Percentiles rank a stretch among this genome's conserved stretches.
phyloP scores from a whole-genome alignment of 2,888 invertebrate species.

The Oxyteleia sp. region DNA sequence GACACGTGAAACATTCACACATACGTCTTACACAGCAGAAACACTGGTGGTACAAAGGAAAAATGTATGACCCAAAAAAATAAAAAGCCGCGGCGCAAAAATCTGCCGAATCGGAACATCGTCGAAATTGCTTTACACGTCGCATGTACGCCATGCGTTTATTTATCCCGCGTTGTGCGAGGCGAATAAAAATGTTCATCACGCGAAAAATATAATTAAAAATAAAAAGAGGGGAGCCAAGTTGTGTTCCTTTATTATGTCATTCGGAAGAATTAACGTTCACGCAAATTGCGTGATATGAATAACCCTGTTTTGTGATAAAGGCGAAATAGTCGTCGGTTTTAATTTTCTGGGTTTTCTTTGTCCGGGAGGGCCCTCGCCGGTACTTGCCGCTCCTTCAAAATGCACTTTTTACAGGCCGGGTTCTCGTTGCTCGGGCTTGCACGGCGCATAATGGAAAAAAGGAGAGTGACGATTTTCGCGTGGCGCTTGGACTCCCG shows the following conservation, averaged over 20 bases:
- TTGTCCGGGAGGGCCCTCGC: constrained; percentile 37
- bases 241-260: constrained; percentile 25
- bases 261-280: constrained; percentile 41
- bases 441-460: constrained; percentile 30
- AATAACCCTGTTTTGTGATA: constrained; percentile 44
- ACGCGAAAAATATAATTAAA: constrained; percentile 14
- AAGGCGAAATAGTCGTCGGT: constrained; percentile 45
- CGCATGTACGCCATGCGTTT: not conserved
- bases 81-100: not conserved
- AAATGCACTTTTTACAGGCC: constrained; percentile 41
- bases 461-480: constrained; percentile 42
- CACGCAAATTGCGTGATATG: constrained; percentile 38
- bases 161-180: not conserved
- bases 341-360: constrained; percentile 51
- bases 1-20: not conserved
- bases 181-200: not conserved
- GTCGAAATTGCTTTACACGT: not conserved
- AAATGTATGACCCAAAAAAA: not conserved
- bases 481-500: constrained; percentile 8
- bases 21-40: not conserved
- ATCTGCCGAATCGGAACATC: not conserved
- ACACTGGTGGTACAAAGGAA: not conserved
- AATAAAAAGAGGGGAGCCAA: not conserved
- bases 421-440: constrained; percentile 26
- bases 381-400: constrained; percentile 23